Evolutionary conservation across 2,797 vertebrate species (phyloP), one percentile per base, ranked within the genome.

Genomic region (Anabas testudineus): DNA sequence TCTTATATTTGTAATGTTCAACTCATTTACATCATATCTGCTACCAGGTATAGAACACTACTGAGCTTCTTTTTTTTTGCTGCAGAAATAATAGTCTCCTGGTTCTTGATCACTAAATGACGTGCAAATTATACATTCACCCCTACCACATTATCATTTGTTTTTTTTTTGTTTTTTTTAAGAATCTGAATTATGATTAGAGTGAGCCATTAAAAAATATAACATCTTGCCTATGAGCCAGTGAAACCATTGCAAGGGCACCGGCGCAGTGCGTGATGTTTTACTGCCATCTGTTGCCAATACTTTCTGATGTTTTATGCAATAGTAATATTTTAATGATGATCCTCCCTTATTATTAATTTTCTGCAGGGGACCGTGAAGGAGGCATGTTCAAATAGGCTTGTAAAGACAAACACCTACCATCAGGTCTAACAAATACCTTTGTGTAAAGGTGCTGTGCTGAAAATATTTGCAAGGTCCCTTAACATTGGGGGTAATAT

Each of bases 221-320:
- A 37, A 60, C 61, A 76, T 55, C 41, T 63, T 55, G 22, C 75
- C 62, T 48, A 57, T 80, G 76, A 84, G 79, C 58, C 74, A 26
- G 72, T 63, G 67, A 49, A 73, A 79, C 63, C 73, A 81, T 88
- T 76, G 69, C 83, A 74, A 78, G 71, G 71, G 71, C 71, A 74
- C 32, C 54, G 30, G 76, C 62, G 64, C 80, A 87, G 87, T 93
- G 32, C 77, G 41, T 85, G 94, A 93, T 91, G 90, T 94, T 95
- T 95, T 96, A 96, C 95, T 97, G 96, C 97, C 97, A 97, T 94
- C 97, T 97, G 94, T 94, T 95, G 96, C 92, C 91, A 90, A 88
- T 83, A 67, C 55, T 66, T 80, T 88, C 53, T 69, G 84, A 87
- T 83, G 84, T 87, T 90, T 91, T 84, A 93, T 90, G 84, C 80